These are phyloP conservation scores for Melanocharis versteri DNA, from an alignment of 2,113 vertebrate genomes.

Conservation along the genomic window DNA sequence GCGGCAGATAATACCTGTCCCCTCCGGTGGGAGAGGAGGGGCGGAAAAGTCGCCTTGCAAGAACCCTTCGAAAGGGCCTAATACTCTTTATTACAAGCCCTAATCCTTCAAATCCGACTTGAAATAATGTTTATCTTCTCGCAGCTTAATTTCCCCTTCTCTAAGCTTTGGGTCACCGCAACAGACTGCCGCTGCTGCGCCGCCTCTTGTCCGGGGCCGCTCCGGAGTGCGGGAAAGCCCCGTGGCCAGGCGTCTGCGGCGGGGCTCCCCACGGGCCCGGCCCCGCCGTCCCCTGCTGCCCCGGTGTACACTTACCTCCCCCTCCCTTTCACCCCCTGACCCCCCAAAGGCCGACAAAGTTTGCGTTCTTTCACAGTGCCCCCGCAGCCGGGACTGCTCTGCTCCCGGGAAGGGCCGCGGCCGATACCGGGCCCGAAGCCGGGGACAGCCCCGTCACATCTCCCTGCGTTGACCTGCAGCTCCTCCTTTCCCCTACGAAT, in stretches of 20 bases:
- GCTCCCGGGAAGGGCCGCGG: neutral
- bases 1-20: neutral
- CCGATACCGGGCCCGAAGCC: neutral
- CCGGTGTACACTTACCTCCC: accelerated
- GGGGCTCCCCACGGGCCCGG: neutral
- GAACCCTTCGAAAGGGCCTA: slow-evolving; percentile 72
- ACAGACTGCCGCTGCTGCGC: neutral
- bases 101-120: slow-evolving; percentile 85
- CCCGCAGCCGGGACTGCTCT: neutral
- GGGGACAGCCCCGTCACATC: neutral
- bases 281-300: neutral
- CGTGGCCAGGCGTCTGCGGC: neutral
- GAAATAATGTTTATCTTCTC: slow-evolving; percentile 84
- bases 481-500: neutral
- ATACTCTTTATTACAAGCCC: slow-evolving; percentile 82
- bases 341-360: neutral
- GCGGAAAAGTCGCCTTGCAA: slow-evolving; percentile 56
- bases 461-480: accelerated
- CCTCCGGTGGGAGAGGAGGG: neutral
- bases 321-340: neutral
- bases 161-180: slow-evolving; percentile 70
- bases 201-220: neutral
- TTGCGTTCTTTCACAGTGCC: neutral
- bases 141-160: slow-evolving; percentile 76
- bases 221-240: neutral